Conservation (phyloP, 2,113 vertebrate species). For the Leiothrix lutea region DNA sequence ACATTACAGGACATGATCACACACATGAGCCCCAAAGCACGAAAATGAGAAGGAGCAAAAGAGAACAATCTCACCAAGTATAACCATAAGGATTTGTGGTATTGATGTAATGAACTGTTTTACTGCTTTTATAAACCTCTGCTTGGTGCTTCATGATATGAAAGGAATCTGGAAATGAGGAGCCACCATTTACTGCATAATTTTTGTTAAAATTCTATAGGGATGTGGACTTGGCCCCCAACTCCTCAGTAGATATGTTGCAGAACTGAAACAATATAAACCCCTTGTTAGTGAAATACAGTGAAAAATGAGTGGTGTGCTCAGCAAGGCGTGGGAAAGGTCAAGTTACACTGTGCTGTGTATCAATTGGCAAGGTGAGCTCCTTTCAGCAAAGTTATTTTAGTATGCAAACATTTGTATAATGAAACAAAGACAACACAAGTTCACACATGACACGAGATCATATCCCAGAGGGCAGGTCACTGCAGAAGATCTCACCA, state of each 20-base stretch:
- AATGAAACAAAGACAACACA: not conserved
- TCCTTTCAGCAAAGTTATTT: not conserved
- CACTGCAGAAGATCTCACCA: not conserved
- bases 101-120: not conserved
- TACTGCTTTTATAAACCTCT: not conserved
- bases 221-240: not conserved
- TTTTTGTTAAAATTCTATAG: not conserved
- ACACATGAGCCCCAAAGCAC: not conserved
- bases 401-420: not conserved
- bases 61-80: not conserved
- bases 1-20: not conserved
- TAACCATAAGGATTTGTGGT: not conserved
- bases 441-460: not conserved
- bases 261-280: not conserved
- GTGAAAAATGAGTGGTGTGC: constrained; percentile 1
- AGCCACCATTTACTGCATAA: not conserved
- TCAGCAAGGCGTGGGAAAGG: not conserved
- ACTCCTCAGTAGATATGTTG: not conserved
- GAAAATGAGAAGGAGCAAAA: not conserved
- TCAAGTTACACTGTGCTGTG: not conserved
- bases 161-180: not conserved
- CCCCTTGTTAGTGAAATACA: not conserved
- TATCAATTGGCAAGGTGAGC: not conserved
- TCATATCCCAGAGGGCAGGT: not conserved
- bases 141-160: not conserved